phyloP scores from a whole-genome alignment of 2,113 vertebrate species.

The Lepus timidus region DNA sequence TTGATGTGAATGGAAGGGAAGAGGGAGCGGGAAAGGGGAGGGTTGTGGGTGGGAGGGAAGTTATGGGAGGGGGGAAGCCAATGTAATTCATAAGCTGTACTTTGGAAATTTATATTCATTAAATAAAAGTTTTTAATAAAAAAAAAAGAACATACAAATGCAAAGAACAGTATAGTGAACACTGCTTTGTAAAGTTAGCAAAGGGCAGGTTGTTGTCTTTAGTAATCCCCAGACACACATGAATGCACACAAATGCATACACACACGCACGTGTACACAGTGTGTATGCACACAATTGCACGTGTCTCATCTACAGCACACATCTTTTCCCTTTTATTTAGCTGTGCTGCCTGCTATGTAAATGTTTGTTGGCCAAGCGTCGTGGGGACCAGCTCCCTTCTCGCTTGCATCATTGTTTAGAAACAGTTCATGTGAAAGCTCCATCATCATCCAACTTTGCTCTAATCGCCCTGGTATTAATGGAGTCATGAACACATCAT shows the following conservation, averaged over 20 bases:
- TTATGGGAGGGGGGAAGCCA: no score
- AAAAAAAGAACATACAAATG: slow-evolving; percentile 52
- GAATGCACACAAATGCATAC: neutral
- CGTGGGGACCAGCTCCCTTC: slow-evolving; percentile 58
- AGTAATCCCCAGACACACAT: neutral
- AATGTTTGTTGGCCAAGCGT: slow-evolving; percentile 75
- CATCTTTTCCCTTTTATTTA: slow-evolving; percentile 65
- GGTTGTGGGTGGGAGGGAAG: no score
- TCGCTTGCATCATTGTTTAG: slow-evolving; percentile 82
- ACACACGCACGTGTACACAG: neutral
- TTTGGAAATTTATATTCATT: no score
- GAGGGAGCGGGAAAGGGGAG: no score
- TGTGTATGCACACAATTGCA: neutral
- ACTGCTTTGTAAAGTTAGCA: slow-evolving; percentile 18
- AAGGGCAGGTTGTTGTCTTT: neutral
- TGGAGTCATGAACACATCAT: slow-evolving; percentile 69
- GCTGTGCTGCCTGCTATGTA: slow-evolving; percentile 45
- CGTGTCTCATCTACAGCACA: neutral
- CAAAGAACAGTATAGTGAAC: neutral
- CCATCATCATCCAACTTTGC: slow-evolving; percentile 62
- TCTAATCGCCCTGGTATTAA: slow-evolving; percentile 68
- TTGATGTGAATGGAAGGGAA: no score
- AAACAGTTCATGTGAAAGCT: slow-evolving; percentile 72
- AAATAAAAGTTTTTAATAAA: no score
- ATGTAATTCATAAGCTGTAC: no score